Evolutionary conservation across 2,113 vertebrate species (phyloP).

Genomic region (Trochalopteron elliotii): DNA sequence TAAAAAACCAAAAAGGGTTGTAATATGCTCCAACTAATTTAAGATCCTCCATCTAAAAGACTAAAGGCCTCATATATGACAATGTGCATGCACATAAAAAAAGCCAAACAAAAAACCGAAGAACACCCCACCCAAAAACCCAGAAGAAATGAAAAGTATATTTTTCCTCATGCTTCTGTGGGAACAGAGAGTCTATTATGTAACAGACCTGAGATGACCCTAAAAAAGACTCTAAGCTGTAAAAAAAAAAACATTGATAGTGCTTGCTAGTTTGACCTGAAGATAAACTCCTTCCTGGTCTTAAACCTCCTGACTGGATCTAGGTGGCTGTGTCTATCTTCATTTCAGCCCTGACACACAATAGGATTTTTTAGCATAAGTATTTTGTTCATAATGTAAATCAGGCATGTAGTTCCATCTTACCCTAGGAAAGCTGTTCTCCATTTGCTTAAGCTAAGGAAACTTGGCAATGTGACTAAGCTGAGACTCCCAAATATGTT

Average conservation of each 20-base stretch:
- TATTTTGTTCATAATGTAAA: not conserved
- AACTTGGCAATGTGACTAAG: not conserved
- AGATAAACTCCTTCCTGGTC: not conserved
- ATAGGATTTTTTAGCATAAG: not conserved
- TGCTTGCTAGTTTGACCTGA: not conserved
- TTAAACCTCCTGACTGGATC: not conserved
- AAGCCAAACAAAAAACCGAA: not conserved
- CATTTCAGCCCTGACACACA: not conserved
- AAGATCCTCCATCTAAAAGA: not conserved
- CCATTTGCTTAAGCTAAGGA: not conserved
- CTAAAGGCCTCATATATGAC: not conserved
- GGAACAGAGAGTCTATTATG: not conserved
- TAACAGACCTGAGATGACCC: not conserved
- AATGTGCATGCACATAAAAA: not conserved
- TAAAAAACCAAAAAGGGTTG: not conserved
- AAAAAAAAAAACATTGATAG: not conserved
- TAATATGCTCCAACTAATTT: not conserved
- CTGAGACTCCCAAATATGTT: not conserved
- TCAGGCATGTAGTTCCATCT: not conserved
- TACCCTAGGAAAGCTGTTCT: not conserved
- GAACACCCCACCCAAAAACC: rapidly evolving
- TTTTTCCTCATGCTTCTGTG: not conserved
- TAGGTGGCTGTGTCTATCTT: not conserved
- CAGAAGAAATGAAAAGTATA: not conserved
- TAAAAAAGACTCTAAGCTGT: not conserved